Evolutionary conservation across 2,113 vertebrate genomes (phyloP).

Genomic region (Todiramphus saurophagus): DNA sequence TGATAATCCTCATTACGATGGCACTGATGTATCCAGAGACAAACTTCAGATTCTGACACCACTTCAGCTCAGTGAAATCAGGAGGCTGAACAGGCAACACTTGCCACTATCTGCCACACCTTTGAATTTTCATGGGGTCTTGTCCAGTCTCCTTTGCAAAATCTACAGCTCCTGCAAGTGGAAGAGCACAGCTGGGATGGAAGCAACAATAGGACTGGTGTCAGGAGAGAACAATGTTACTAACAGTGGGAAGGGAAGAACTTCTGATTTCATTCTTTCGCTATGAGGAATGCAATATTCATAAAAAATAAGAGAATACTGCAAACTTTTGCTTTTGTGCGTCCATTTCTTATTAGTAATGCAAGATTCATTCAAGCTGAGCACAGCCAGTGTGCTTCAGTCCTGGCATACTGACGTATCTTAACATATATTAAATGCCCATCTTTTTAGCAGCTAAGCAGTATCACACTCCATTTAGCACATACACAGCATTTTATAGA

Average conservation of each 20-base stretch:
- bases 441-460: constrained; percentile 6
- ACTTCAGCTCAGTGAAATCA: neutral
- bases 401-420: neutral
- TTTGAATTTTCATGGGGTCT: neutral
- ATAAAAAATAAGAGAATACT: neutral
- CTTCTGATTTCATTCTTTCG: neutral
- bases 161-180: neutral
- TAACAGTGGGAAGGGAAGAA: neutral
- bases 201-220: neutral
- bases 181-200: neutral
- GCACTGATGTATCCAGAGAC: neutral
- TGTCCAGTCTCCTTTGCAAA: neutral
- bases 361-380: neutral
- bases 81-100: neutral
- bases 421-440: neutral
- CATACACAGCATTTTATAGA: neutral
- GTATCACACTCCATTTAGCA: constrained; percentile 1
- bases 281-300: no score
- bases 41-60: neutral
- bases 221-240: neutral
- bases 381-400: neutral
- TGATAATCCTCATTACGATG: neutral
- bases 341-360: neutral
- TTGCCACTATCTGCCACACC: neutral
- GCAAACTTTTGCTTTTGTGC: neutral